Evolutionary conservation across 2,113 vertebrate species (phyloP), one percentile per base, ranked within the genome.

Genomic region (Mus spicilegus): DNA sequence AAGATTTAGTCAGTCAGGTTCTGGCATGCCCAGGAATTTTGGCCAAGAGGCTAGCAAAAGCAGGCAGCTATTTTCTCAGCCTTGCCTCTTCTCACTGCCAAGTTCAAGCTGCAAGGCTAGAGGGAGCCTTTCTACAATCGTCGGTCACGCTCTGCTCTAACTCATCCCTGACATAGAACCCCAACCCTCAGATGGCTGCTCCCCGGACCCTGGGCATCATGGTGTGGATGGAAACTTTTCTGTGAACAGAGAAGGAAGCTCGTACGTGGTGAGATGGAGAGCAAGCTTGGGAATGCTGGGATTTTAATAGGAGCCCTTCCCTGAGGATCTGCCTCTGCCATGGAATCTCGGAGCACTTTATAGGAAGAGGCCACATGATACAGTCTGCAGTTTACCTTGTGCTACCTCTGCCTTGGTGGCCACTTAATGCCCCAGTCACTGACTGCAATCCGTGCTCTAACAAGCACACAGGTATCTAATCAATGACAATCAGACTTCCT

Each of bases 21-120:
- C 91, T 73, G 58, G 46, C 76, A 54, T 67, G 76, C 87, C 65
- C 78, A 33, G 87, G 73, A 91, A 95, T 77, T 30, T 42, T 63
- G 93, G 65, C 58, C 3, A 56, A 84, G 78, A 14, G 2, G 39
- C 46, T 80, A 46, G 36, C 14, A 16, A 46, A 81, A 65, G 86
- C 90, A 51, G 77, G 49, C 14, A 14, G 63, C 4, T 69, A 4
- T 90, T 89, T 94, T 39, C 75, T 90, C 75, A 87, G n/a, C 73
- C 75, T 86, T 67, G 28, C 7, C 42, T 17, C 49, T 84, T 72
- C 80, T 67, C 93, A 7, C 73, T 72, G 49, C 49, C 46, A 10
- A 36, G 46, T 72, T 89, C 58, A 51, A 3, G 22, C 10, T 24
- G 20, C n/a, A 8, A n/a, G 39, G 49, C n/a, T 36, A 7, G 24